Evolutionary conservation across 2,797 vertebrate species (phyloP).

Genomic region (Sternotherus odoratus): DNA sequence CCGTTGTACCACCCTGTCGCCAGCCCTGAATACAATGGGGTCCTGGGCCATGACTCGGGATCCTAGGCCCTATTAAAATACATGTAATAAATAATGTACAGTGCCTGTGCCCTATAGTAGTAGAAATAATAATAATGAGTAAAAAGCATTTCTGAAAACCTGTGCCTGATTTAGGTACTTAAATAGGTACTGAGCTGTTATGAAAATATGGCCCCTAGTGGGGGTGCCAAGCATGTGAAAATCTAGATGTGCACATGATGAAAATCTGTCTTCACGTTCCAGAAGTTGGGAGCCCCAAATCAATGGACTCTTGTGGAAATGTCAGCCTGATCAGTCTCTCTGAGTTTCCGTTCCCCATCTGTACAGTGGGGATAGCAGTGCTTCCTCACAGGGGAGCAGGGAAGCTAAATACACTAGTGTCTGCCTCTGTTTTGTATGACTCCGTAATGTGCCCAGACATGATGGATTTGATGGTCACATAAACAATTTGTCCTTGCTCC

Average conservation of each 20-base stretch:
- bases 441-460: neutral
- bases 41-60: no score
- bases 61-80: no score
- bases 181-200: neutral
- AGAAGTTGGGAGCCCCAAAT: neutral
- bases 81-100: no score
- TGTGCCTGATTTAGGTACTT: neutral
- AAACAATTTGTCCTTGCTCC: neutral
- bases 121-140: neutral
- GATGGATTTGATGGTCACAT: neutral
- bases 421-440: neutral
- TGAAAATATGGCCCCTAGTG: neutral
- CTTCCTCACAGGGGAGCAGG: neutral
- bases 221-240: neutral
- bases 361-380: no score
- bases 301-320: neutral
- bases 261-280: neutral
- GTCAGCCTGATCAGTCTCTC: neutral
- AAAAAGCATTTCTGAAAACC: neutral
- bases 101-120: neutral
- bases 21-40: no score
- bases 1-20: no score
- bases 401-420: neutral
- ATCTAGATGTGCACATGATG: neutral
- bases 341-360: neutral